Evolutionary conservation across 2,888 invertebrate genomes (phyloP).

Genomic region (Apantesis nais): DNA sequence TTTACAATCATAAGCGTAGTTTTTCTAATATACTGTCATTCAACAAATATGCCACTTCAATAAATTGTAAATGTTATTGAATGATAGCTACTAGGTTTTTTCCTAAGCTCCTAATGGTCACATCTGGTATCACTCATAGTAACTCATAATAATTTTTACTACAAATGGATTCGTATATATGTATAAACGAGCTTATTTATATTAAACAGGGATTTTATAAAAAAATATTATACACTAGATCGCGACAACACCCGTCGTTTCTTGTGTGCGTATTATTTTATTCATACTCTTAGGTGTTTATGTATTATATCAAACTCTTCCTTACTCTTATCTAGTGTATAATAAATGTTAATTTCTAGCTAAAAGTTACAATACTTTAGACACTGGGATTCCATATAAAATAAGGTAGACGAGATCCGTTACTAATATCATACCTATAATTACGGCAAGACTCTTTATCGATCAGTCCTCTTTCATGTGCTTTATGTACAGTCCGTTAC

Average conservation of each 20-base stretch:
- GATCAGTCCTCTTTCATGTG: conserved; percentile 13
- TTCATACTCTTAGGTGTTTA: neutral
- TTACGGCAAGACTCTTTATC: conserved; percentile 48
- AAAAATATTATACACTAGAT: conserved; percentile 5
- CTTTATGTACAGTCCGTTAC: conserved; percentile 4
- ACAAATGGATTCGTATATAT: conserved; percentile 1
- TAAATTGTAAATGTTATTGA: neutral
- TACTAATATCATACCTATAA: conserved; percentile 43
- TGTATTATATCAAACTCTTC: neutral
- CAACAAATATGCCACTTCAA: neutral
- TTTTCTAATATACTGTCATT: conserved; percentile 1
- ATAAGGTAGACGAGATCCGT: conserved; percentile 49
- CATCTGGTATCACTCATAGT: neutral
- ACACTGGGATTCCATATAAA: conserved; percentile 33
- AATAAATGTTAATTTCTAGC: conserved; percentile 6
- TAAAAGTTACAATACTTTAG: conserved; percentile 29
- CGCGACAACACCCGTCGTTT: neutral
- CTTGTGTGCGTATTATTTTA: neutral
- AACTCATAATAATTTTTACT: neutral
- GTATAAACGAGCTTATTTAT: neutral
- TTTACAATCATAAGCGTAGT: conserved; percentile 5
- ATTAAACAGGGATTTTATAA: neutral
- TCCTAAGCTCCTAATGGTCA: neutral
- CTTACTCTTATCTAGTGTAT: conserved; percentile 6
- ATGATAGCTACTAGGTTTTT: neutral